Conservation (phyloP, 2,797 vertebrate species). For the Micropoecilia bifurca region DNA sequence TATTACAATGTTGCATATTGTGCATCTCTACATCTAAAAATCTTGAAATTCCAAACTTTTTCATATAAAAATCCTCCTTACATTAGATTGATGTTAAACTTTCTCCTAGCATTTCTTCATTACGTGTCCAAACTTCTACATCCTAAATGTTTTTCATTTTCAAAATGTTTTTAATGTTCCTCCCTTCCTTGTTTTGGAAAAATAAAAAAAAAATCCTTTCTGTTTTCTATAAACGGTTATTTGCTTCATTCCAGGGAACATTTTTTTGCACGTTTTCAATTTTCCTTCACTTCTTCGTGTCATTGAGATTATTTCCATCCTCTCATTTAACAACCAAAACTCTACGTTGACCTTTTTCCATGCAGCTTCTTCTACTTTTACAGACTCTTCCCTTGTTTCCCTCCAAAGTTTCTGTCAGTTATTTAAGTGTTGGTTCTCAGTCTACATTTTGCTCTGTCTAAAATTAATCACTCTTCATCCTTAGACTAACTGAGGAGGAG, state of each 20-base stretch:
- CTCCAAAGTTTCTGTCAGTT: conserved; percentile 62
- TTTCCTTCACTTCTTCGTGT: not conserved
- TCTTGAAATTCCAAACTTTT: not conserved
- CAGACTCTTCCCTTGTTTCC: conserved; percentile 14
- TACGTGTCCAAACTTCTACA: not conserved
- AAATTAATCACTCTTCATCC: conserved; percentile 16
- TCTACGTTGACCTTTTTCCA: not conserved
- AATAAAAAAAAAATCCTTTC: not conserved
- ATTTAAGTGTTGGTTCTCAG: conserved; percentile 56
- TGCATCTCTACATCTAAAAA: not conserved
- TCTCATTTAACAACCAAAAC: not conserved
- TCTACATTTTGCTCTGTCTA: conserved; percentile 21
- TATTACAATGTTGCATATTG: not conserved
- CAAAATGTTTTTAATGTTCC: not conserved
- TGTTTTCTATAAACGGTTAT: not conserved
- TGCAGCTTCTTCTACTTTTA: conserved; percentile 1
- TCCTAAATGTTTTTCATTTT: not conserved
- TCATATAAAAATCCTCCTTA: not conserved
- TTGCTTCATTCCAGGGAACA: not conserved
- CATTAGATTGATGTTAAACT: not conserved
- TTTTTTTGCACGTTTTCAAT: not conserved
- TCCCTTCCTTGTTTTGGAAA: not conserved
- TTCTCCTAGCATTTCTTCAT: not conserved
- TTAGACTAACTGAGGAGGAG: not conserved
- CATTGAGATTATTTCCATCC: not conserved